Conservation (phyloP, 2,888 invertebrate genomes). For the Vandiemenella viatica region DNA sequence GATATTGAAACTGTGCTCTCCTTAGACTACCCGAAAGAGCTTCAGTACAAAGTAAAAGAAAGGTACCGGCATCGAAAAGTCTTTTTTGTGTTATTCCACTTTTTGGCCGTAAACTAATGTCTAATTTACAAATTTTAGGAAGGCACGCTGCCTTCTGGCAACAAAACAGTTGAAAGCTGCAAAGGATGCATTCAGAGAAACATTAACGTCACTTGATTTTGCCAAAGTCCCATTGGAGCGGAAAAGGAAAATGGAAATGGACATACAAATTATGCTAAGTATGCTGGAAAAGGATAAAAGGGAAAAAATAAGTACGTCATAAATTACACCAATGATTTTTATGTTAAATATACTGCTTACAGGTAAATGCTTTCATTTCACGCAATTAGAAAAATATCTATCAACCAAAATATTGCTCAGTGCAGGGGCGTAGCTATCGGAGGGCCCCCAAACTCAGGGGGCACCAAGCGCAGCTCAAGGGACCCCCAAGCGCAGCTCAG, state of each 20-base stretch:
- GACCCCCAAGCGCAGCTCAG: too few relatives aligned
- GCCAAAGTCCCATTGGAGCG: slow-evolving; percentile 45
- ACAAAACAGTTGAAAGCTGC: slow-evolving; percentile 50
- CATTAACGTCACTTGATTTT: slow-evolving; percentile 50
- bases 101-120: too few relatives aligned
- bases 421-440: too few relatives aligned
- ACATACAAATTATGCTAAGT: slow-evolving; percentile 54
- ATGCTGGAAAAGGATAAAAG: slow-evolving; percentile 40
- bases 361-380: background rate
- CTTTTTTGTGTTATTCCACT: background rate
- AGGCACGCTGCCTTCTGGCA: slow-evolving; percentile 53
- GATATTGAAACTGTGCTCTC: slow-evolving; percentile 55
- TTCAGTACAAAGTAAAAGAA: slow-evolving; percentile 61
- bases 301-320: background rate
- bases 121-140: too few relatives aligned
- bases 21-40: slow-evolving; percentile 51
- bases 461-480: too few relatives aligned
- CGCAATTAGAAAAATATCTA: too few relatives aligned
- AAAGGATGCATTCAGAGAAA: slow-evolving; percentile 44
- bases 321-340: too few relatives aligned
- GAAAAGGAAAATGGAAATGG: slow-evolving; percentile 44
- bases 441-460: too few relatives aligned
- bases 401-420: too few relatives aligned
- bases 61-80: slow-evolving; percentile 20
- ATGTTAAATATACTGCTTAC: too few relatives aligned